These are phyloP conservation scores for Martes martes DNA, from an alignment of 2,113 vertebrate species.

Conservation along the genomic window DNA sequence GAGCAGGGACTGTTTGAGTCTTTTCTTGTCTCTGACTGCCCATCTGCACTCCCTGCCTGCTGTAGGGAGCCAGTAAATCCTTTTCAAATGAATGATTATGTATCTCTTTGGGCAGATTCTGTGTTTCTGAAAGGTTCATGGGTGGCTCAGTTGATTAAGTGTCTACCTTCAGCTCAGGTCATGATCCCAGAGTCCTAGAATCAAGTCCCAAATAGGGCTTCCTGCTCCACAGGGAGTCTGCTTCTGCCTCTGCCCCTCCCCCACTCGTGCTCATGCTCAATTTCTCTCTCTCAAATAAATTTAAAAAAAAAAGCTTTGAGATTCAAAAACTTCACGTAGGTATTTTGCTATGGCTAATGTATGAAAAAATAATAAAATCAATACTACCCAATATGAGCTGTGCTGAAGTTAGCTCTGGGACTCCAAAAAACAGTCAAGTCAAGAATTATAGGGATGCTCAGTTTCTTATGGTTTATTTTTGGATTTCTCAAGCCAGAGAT, in stretches of 20 bases:
- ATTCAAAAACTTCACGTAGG: not conserved
- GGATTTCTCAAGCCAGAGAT: not conserved
- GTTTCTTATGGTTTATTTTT: not conserved
- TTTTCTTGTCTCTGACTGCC: not conserved
- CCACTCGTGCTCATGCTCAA: not conserved
- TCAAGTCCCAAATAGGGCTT: not conserved
- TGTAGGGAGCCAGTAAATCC: not conserved
- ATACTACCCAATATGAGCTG: not conserved
- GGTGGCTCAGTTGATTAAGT: too few species aligned
- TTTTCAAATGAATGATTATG: not conserved
- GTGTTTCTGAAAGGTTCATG: not conserved
- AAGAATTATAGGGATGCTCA: not conserved
- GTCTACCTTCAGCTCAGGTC: too few species aligned
- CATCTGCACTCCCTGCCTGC: rapidly evolving
- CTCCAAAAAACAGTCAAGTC: not conserved
- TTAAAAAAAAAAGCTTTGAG: not conserved
- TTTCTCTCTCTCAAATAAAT: not conserved
- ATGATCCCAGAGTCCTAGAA: not conserved
- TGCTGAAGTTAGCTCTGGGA: not conserved
- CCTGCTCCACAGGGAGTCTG: not conserved
- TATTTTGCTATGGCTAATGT: not conserved
- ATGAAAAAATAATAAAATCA: not conserved
- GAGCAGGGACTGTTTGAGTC: not conserved
- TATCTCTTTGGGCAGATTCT: not conserved
- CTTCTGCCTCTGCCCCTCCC: not conserved